Evolutionary conservation across 2,113 vertebrate species (phyloP), one percentile per base, ranked within the genome.

Genomic region (Capricornis sumatraensis): DNA sequence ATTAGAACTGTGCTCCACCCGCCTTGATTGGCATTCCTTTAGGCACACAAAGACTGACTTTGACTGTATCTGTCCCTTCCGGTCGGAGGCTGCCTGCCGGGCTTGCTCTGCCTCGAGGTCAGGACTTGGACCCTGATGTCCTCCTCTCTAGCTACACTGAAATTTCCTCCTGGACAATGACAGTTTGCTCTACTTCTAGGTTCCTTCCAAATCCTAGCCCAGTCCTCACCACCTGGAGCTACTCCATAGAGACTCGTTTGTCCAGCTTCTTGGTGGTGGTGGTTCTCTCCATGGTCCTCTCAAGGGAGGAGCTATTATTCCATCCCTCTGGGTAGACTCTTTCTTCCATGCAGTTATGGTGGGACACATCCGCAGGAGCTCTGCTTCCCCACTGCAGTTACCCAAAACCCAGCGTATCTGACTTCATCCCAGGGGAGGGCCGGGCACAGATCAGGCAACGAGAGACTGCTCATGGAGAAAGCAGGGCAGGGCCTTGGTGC

Each of bases 401-500:
- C 64, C 58, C 47, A 74, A 43, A 57, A 64, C 71, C 58, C 58
- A 7, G 36, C 3, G 1, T 30, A 10, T 52, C 36, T 47, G 14
- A 52, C 50, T 87, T 78, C 23, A 52, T 45, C n/a, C 19, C 33
- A 15, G 76, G 58, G 74, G 21, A 90, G 19, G 45, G 25, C 58
- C 9, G 8, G 81, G 33, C 40, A 58, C 64, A 74, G 67, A 58
- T 52, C 4, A 33, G 62, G 88, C 33, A 52, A 27, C 0, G 4
- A 60, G 90, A 92, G 43, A 28, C 60, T 9, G 9, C 10, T 19
- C 33, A 5, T 4, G 0, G 9, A 60, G 64, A 57, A 81, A 85
- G 21, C 2, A 14, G 16, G 27, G 50, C 11, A 45, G 3, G 5
- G 7, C 3, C 0, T 52, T 10, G 17, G 15, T 40, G 25, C 17